Percentiles rank a stretch among this genome's conserved stretches.
Conservation (phyloP, 2,888 invertebrate genomes). For the Deilephila elpenor region DNA sequence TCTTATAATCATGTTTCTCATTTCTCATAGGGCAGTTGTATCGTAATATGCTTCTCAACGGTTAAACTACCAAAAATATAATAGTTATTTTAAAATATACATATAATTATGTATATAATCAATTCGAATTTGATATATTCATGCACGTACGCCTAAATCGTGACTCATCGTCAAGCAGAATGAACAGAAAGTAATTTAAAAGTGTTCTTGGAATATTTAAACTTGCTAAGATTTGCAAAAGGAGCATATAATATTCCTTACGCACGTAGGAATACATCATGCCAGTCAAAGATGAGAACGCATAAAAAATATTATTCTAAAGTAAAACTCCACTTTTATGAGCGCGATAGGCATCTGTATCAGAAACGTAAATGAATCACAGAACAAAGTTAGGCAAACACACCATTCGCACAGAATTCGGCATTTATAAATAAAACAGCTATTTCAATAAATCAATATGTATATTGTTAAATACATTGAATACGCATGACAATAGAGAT, state of each 20-base stretch:
- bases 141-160: no score
- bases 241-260: not conserved
- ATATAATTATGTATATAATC: no score
- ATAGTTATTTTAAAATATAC: no score
- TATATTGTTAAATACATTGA: conserved; percentile 23
- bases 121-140: no score
- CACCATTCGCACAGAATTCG: not conserved
- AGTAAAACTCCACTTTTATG: not conserved
- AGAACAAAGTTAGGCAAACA: not conserved
- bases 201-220: no score
- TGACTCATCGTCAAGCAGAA: no score
- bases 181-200: no score
- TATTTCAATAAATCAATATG: not conserved
- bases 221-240: not conserved
- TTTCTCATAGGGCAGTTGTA: no score
- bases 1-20: no score
- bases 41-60: no score
- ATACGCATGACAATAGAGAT: conserved; percentile 16
- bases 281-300: not conserved
- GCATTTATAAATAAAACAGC: not conserved
- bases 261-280: not conserved
- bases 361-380: not conserved
- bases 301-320: not conserved
- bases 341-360: not conserved
- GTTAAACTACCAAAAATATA: no score